Conservation (phyloP, 2,113 vertebrate species). For the Zosterops hypoxanthus region DNA sequence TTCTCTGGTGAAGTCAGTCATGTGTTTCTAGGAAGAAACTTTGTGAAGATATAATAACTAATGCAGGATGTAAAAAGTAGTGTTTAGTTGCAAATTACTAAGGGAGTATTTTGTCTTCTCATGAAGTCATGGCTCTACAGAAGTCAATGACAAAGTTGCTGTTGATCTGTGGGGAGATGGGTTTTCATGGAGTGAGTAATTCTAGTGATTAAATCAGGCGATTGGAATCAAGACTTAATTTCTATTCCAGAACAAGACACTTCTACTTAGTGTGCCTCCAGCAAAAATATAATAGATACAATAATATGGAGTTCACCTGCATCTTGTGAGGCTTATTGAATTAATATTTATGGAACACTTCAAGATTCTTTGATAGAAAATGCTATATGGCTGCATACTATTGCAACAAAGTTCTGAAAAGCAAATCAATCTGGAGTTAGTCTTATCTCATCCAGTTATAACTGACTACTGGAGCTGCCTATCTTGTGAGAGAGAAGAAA, state of each 20-base stretch:
- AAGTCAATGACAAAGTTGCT: not conserved
- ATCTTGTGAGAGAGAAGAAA: not conserved
- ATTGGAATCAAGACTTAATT: slow-evolving; percentile 20
- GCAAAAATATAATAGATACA: slow-evolving; percentile 26
- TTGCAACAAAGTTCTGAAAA: slow-evolving; percentile 28
- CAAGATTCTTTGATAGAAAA: slow-evolving; percentile 19
- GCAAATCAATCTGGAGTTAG: not conserved
- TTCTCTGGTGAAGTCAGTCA: not conserved
- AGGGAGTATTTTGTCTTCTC: not conserved
- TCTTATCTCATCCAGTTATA: not conserved
- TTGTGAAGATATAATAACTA: not conserved
- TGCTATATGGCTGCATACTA: not conserved
- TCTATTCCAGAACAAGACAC: slow-evolving; percentile 1
- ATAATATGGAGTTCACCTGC: not conserved
- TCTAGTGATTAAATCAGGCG: not conserved
- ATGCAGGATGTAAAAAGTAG: not conserved
- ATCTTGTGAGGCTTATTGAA: slow-evolving; percentile 23
- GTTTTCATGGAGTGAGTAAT: not conserved
- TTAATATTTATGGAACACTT: slow-evolving; percentile 54
- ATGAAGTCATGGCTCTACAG: not conserved
- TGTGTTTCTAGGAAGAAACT: not conserved
- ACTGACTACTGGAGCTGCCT: not conserved
- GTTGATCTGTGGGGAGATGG: not conserved
- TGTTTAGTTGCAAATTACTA: not conserved
- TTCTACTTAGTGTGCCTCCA: slow-evolving; percentile 32